Evolutionary conservation across 30 jellyfish, hydroid and myxozoan genomes (phyloP), one percentile per base, ranked within the genome.

Genomic region (Cassiopea xamachana): DNA sequence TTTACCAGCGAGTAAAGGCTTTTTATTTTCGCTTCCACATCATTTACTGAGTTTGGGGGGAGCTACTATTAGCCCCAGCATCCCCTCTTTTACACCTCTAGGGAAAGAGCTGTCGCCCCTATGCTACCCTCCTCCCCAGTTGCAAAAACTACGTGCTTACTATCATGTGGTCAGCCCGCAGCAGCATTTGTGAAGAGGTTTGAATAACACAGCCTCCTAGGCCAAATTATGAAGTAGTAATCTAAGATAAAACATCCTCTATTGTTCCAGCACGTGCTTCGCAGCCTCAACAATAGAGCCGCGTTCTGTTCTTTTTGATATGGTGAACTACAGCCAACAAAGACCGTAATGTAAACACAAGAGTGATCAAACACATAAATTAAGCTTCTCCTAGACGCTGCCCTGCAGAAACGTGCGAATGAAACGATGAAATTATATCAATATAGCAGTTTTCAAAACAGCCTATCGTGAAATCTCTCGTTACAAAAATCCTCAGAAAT

Each of bases 201-300:
- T 7, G 15, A 64, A 64, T 5, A 14, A 14, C 27, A 64, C 15
- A 5, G 74, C 15, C 15, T 64, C 74, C 74, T 27, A 64, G 74
- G 74, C 74, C 74, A 9, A 27, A 64, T 9, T 14, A 9, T 2
- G 6, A 17, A 64, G 74, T 2, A 2, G 43, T 9, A 17, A 50
- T 75, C 39, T 75, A 16, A 45, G 60, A 45, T 7, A 45, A 46
- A 2, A 1, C 68, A 16, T 18, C 19, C 84, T 59, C 68, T 69
- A 45, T 75, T 75, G 84, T 75, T 46, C 17, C 64, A 75, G 1
- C 84, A 75, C 84, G 84, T 75, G 84, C 64, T 46, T 7, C 69
- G 45, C 60, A 1, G 44, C 84, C 64, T 18, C 1, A 75, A 75
- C 84, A 75, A 75, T 75, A 75, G 84, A 46, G 48, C 64, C 84